Evolutionary conservation across 2,888 invertebrate species (phyloP).

Genomic region (Melanostoma mellinum): DNA sequence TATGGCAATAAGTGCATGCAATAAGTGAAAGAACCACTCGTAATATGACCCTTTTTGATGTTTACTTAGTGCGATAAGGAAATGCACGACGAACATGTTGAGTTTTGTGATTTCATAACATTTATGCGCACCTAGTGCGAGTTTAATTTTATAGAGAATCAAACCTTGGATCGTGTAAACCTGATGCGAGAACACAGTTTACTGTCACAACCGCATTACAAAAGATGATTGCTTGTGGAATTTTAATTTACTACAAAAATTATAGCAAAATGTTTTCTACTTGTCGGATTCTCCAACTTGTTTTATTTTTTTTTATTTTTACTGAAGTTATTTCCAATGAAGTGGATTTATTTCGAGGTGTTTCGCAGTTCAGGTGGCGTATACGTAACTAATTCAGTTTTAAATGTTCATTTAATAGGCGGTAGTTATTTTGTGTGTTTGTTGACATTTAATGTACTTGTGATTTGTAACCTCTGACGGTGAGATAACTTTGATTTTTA

Average conservation of each 20-base stretch:
- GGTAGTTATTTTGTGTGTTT: not conserved
- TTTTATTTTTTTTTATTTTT: not conserved
- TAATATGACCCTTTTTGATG: conserved; percentile 59
- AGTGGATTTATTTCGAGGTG: conserved; percentile 8
- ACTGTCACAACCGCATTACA: conserved; percentile 30
- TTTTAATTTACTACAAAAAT: conserved; percentile 37
- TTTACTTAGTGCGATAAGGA: conserved; percentile 45
- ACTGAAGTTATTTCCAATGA: conserved; percentile 15
- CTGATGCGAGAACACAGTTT: conserved; percentile 6
- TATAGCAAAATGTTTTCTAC: not conserved
- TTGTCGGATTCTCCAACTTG: too few relatives aligned
- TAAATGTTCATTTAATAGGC: conserved; percentile 41
- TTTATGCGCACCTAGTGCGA: conserved; percentile 2
- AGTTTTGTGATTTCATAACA: conserved; percentile 44
- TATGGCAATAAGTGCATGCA: conserved; percentile 49
- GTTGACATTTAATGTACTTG: too few relatives aligned
- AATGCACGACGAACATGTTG: conserved; percentile 28
- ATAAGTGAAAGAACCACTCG: conserved; percentile 70
- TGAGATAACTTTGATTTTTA: too few relatives aligned
- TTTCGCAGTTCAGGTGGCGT: conserved; percentile 29
- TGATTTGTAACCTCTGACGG: too few relatives aligned
- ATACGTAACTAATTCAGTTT: conserved; percentile 49
- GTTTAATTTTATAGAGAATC: not conserved
- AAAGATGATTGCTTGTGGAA: conserved; percentile 35
- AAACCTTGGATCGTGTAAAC: conserved; percentile 20